Base-by-base conservation (phyloP, 2,888 invertebrate genomes). In the Timandra comae region DNA sequence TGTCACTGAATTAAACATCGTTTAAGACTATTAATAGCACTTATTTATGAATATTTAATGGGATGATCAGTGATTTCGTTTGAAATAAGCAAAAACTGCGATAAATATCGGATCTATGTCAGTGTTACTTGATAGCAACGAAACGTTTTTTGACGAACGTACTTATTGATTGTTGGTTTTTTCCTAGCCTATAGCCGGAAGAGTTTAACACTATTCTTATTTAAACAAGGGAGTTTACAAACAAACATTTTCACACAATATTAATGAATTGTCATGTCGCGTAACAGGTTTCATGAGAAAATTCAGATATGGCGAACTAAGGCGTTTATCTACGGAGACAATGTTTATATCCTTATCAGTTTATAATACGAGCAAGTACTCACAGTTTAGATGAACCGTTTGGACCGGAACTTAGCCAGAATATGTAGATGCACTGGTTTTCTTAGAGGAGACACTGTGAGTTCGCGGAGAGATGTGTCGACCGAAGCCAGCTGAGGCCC, bases 371-470 rank as follows among this genome's bases (percentile, higher is more conserved):
- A n/a, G n/a, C n/a, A n/a, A 41, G 46, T 66, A 78, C 82, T 59
- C 51, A 85, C 84, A 79, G 75, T 81, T 80, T 81, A 75, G 63
- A 62, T 58, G 59, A 63, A 64, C 62, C 60, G 56, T 49, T 68
- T 51, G 54, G 47, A 55, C 65, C 60, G 6, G 16, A 16, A 16
- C 6, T 16, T 16, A 3, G 16, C 59, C 60, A 78, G 56, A 81
- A 80, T 82, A 49, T 51, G 56, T 53, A 54, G 62, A 66, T 53
- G 64, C 73, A 74, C 74, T 73, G 61, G 63, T 52, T 51, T 61
- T 48, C 52, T 59, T 65, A 59, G 58, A 48, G 59, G 54, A 59
- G 59, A 52, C 67, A 71, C 75, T 67, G 72, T 61, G 61, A 56
- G 53, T 60, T 67, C 56, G 64, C 58, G 49, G 62, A 52, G 49